phyloP scores from a whole-genome alignment of 2,113 vertebrate genomes.

The Miniopterus natalensis region DNA sequence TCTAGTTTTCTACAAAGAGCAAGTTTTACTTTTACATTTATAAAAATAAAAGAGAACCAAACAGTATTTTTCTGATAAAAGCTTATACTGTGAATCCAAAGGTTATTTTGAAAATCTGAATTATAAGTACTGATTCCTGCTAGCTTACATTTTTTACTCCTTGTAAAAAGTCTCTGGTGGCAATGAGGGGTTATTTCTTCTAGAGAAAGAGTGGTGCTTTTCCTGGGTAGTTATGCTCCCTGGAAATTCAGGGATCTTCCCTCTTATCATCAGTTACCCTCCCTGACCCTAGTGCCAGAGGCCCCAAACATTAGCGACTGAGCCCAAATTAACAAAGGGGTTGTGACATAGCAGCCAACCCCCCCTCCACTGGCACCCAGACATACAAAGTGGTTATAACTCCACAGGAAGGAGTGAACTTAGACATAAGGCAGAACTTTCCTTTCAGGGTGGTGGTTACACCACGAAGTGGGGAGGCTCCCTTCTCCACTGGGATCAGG shows the following conservation, averaged over 20 bases:
- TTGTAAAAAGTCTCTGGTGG: neutral
- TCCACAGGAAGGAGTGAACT: neutral
- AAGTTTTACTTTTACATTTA: slow-evolving; percentile 17
- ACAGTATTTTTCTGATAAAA: neutral
- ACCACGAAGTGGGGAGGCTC: neutral
- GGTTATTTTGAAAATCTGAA: neutral
- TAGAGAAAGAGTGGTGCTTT: neutral
- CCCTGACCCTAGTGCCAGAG: neutral
- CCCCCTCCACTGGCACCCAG: neutral
- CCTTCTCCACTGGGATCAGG: neutral
- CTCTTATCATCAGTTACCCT: neutral
- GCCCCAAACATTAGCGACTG: neutral
- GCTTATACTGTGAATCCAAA: neutral
- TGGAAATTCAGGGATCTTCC: neutral
- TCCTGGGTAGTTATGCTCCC: neutral
- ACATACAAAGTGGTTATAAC: neutral
- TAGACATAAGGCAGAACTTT: neutral
- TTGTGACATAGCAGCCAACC: neutral
- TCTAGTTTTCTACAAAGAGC: slow-evolving; percentile 6
- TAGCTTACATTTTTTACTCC: neutral
- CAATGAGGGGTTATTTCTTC: neutral
- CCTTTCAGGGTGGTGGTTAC: neutral
- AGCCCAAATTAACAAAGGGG: neutral
- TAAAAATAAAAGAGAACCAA: slow-evolving; percentile 14
- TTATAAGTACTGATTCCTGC: neutral